Base-by-base conservation (phyloP, 2,113 vertebrate species). In the Nestor notabilis region DNA sequence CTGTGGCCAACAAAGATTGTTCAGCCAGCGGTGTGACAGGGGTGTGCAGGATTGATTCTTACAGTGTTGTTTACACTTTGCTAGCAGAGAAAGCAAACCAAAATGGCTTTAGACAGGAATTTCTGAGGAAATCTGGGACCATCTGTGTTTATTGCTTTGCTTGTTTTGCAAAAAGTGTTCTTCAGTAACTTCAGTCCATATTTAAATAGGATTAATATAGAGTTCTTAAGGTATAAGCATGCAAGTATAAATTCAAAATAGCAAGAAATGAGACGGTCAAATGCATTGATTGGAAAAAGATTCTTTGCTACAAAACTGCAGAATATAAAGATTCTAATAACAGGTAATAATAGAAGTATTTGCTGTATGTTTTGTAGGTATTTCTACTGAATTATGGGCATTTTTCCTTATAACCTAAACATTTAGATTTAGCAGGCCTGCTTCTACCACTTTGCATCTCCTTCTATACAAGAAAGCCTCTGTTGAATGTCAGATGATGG, bases 21-120 rank as follows among this genome's bases (percentile, higher is more conserved):
- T 78, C 76, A 90, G 76, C 35, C 88, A 68, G 50, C 0, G 5
- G 63, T 88, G 82, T 93, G 93, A 88, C 82, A 43, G 31, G 17
- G 16, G 25, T 94, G 63, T 90, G 87, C 78, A 96, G 50, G 70
- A 96, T 93, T 63, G 92, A 95, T 94, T 96, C 93, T 83, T 74
- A 74, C 66, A 86, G 75, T 49, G 33, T 44, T 72, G 46, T 91
- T 89, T 86, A 90, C 37, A 88, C 15, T 83, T 74, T 63, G 25
- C 12, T 46, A 39, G 71, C 20, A 80, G 23, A 85, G 12, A 85
- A 52, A 83, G 53, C 31, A 74, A 75, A 88, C 17, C 10, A 46
- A 55, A 93, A 72, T 37, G 27, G 11, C 64, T 95, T 95, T 63
- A 85, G 41, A 58, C 13, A 72, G 63, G 56, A 87, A 72, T 80